Conservation (phyloP, 2,797 vertebrate species). For the Graptemys geographica region DNA sequence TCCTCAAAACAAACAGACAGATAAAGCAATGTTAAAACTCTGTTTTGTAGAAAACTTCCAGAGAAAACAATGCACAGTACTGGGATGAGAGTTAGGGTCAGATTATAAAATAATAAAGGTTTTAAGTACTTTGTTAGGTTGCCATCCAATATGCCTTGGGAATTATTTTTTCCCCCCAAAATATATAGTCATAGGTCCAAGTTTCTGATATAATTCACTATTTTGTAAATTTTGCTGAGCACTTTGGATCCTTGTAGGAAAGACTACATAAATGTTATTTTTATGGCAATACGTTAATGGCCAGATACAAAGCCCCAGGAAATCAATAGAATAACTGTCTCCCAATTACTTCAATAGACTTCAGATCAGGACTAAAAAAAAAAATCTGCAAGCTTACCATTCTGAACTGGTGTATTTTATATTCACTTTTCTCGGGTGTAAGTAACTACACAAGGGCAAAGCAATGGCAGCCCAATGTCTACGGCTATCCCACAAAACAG, state of each 20-base stretch:
- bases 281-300: neutral
- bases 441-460: neutral
- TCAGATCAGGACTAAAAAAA: too few species aligned
- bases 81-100: neutral
- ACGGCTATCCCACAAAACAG: neutral
- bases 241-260: neutral
- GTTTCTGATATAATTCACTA: neutral
- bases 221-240: neutral
- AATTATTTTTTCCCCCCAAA: neutral
- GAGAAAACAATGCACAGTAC: neutral
- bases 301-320: too few species aligned
- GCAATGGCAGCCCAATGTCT: neutral
- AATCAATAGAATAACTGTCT: too few species aligned
- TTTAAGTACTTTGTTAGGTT: fast-evolving
- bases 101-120: neutral
- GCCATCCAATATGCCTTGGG: fast-evolving
- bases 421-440: neutral
- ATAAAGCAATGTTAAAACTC: neutral
- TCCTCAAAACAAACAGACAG: neutral
- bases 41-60: neutral
- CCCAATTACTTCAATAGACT: too few species aligned
- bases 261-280: neutral
- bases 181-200: neutral
- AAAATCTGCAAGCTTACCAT: neutral
- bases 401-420: neutral